Conservation (phyloP, 2,113 vertebrate genomes). For the Muntiacus reevesi region DNA sequence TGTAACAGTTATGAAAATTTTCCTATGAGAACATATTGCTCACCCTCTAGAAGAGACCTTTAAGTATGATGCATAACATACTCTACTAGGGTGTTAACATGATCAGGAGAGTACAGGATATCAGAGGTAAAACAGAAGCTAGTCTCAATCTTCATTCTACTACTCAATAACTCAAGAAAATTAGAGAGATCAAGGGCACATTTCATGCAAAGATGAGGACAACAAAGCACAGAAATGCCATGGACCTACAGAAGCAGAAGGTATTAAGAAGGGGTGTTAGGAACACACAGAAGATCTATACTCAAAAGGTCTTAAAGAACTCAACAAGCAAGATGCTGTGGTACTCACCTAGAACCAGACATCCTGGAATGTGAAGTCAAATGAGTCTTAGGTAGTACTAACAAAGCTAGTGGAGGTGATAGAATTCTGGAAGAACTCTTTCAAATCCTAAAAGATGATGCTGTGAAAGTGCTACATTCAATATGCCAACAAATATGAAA, state of each 20-base stretch:
- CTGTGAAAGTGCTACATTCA: neutral
- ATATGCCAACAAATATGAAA: neutral
- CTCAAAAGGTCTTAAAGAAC: neutral
- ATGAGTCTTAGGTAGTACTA: neutral
- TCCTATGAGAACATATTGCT: neutral
- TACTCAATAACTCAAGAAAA: neutral
- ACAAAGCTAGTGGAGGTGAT: neutral
- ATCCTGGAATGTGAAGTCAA: neutral
- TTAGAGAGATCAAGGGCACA: neutral
- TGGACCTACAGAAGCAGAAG: neutral
- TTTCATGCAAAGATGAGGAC: neutral
- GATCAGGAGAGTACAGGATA: neutral
- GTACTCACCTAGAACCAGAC: neutral
- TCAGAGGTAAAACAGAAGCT: neutral
- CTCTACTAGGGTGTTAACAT: rapidly evolving
- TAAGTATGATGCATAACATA: neutral
- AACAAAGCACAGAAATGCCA: neutral
- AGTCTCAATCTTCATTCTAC: neutral
- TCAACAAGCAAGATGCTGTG: neutral
- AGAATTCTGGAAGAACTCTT: neutral
- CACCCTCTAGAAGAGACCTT: neutral
- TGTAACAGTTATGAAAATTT: neutral
- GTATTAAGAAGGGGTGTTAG: neutral
- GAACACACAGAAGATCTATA: neutral
- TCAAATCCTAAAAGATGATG: neutral